Conservation (phyloP, 2,113 vertebrate species). For the Toxostoma redivivum region DNA sequence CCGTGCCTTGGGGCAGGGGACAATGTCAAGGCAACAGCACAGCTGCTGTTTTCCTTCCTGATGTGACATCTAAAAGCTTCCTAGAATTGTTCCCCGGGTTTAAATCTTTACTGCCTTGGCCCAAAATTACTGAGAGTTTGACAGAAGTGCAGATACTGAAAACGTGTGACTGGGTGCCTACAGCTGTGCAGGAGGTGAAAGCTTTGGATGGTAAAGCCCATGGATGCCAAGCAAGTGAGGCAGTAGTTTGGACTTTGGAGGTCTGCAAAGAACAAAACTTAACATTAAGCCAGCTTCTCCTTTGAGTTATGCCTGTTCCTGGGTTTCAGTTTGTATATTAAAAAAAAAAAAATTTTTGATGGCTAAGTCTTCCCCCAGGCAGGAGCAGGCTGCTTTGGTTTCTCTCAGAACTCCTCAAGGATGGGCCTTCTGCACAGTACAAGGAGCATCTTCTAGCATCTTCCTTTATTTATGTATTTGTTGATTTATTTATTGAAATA, state of each 20-base stretch:
- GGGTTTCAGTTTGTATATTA: not conserved
- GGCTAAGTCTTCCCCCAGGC: not conserved
- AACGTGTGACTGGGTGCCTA: fast-evolving
- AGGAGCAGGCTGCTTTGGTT: not conserved
- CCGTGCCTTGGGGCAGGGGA: not conserved
- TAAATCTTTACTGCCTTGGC: not conserved
- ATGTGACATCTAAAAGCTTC: fast-evolving
- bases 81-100: not conserved
- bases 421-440: not conserved
- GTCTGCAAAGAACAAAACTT: not conserved
- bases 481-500: not conserved
- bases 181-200: not conserved
- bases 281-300: not conserved
- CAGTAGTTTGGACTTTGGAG: not conserved
- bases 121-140: not conserved
- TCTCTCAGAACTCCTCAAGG: not conserved
- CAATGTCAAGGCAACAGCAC: not conserved
- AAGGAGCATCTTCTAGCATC: not conserved
- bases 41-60: not conserved
- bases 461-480: not conserved
- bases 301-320: not conserved
- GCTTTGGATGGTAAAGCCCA: not conserved
- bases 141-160: not conserved
- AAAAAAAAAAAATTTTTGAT: not conserved
- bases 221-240: not conserved